Evolutionary conservation across 1,140 invertebrate species (phyloP).

Genomic region (Armadillidium nasatum): DNA sequence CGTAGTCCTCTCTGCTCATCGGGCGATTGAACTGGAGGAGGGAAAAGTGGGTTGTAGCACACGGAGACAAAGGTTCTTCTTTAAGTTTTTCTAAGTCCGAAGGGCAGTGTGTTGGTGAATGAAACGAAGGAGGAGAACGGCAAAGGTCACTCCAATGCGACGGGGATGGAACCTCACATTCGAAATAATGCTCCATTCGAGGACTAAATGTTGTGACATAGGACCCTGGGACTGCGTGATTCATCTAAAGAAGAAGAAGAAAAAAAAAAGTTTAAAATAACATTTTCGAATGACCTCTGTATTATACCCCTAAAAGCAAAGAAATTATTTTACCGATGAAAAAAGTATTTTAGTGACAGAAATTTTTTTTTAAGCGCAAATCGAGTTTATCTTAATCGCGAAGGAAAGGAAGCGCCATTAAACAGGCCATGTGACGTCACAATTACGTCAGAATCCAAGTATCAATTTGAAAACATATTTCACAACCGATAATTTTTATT

Average conservation of each 20-base stretch:
- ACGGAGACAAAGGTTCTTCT: constrained; percentile 24
- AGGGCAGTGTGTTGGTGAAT: constrained; percentile 25
- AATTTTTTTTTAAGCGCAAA: no score
- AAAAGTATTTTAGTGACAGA: no score
- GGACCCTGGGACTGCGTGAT: not conserved
- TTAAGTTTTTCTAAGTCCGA: constrained; percentile 20
- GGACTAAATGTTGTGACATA: not conserved
- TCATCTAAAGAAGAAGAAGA: not conserved
- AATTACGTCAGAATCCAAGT: no score
- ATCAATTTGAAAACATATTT: no score
- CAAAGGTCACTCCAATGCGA: constrained; percentile 20
- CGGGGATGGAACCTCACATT: constrained; percentile 27
- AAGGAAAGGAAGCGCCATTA: no score
- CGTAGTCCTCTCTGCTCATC: not conserved
- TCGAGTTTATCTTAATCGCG: no score
- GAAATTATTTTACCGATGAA: no score
- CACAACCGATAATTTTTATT: no score
- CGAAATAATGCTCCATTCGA: constrained; percentile 9
- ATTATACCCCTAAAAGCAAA: no score
- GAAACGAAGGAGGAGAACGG: constrained; percentile 19
- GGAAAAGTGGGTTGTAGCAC: not conserved
- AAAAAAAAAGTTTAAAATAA: not conserved
- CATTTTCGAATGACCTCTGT: no score
- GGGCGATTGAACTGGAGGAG: not conserved
- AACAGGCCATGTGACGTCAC: no score